Conservation (phyloP, 2,888 invertebrate genomes). For the Elysia crispata region DNA sequence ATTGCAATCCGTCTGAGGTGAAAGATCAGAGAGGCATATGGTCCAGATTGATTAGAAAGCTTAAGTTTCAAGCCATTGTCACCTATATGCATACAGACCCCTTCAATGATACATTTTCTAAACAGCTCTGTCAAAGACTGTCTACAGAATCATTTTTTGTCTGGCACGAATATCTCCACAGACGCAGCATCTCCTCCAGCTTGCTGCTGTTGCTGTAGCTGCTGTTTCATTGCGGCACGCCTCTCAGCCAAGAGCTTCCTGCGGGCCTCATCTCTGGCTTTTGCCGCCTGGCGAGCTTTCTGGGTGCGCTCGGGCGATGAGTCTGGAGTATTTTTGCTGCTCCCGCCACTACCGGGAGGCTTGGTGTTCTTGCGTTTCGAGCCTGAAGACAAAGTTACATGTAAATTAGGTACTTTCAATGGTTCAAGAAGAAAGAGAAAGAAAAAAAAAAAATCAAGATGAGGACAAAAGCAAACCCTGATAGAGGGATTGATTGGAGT, state of each 20-base stretch:
- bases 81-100: too few relatives aligned
- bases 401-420: background rate
- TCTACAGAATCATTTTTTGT: conserved; percentile 20
- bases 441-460: background rate
- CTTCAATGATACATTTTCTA: too few relatives aligned
- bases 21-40: too few relatives aligned
- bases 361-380: conserved; percentile 63
- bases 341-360: conserved; percentile 48
- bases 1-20: too few relatives aligned
- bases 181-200: background rate
- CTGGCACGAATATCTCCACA: conserved; percentile 39
- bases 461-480: too few relatives aligned
- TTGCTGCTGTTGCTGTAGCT: background rate
- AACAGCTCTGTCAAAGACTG: too few relatives aligned
- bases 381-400: conserved; percentile 56
- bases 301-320: conserved; percentile 69
- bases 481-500: too few relatives aligned
- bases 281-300: conserved; percentile 72
- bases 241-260: conserved; percentile 88
- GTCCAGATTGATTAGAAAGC: too few relatives aligned
- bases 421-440: background rate
- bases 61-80: too few relatives aligned
- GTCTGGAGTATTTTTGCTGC: conserved; percentile 68
- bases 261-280: conserved; percentile 82
- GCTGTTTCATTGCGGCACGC: conserved; percentile 80